These are phyloP conservation scores for Galemys pyrenaicus DNA, from an alignment of 2,113 vertebrate species.

Conservation along the genomic window DNA sequence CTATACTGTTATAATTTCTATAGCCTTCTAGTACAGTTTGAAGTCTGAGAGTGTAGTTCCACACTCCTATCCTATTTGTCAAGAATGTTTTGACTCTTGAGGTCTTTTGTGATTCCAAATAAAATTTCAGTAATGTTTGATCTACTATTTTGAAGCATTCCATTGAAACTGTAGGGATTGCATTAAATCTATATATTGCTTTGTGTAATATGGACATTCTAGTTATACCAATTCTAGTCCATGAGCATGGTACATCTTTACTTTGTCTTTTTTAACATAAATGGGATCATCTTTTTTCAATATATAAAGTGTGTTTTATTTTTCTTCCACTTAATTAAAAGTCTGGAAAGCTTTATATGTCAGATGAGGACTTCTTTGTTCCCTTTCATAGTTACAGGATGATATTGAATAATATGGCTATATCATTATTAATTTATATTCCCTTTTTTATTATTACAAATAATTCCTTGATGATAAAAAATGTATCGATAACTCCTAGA, in stretches of 20 bases:
- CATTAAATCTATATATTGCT: too few species aligned
- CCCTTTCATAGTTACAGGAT: neutral
- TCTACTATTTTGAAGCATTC: too few species aligned
- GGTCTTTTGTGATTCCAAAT: too few species aligned
- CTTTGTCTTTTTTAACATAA: neutral
- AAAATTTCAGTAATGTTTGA: too few species aligned
- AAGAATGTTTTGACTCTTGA: too few species aligned
- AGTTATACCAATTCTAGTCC: too few species aligned
- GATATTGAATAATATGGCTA: neutral
- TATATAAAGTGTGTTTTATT: neutral
- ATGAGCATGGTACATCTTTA: neutral
- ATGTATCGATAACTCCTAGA: neutral
- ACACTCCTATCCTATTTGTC: too few species aligned
- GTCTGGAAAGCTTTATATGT: neutral
- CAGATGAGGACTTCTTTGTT: neutral
- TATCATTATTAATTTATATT: neutral
- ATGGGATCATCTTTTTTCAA: neutral
- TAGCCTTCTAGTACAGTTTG: too few species aligned
- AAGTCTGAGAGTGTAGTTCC: too few species aligned
- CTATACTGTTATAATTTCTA: too few species aligned
- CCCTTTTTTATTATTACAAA: neutral
- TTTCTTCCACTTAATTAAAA: neutral
- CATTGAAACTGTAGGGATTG: too few species aligned
- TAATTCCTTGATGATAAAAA: neutral
- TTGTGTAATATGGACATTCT: too few species aligned